Conservation (phyloP, 35 echinoderm and acorn worm species). For the Patiria miniata region DNA sequence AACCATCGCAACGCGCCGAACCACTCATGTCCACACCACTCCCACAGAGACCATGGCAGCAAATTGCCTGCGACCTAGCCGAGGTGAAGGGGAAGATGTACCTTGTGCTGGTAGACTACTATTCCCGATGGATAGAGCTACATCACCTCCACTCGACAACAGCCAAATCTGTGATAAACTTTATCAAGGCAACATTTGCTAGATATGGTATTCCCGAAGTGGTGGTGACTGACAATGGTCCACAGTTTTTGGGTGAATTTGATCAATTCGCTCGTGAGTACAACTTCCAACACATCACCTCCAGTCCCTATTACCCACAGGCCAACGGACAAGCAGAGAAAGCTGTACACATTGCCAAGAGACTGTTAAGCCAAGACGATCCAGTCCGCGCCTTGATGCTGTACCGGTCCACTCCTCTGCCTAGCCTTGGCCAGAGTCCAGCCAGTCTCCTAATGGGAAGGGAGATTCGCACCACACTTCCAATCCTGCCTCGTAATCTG, state of each 20-base stretch:
- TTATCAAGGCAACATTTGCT: not conserved
- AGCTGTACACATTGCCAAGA: slow-evolving; percentile 19
- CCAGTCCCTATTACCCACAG: slow-evolving; percentile 10
- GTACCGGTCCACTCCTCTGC: slow-evolving; percentile 35
- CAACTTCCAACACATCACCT: no score
- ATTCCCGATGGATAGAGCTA: not conserved
- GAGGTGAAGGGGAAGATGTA: no score
- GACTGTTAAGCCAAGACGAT: not conserved
- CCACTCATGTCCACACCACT: not conserved
- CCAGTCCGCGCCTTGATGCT: slow-evolving; percentile 4
- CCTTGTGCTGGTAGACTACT: not conserved
- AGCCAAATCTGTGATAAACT: not conserved
- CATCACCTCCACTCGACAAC: not conserved
- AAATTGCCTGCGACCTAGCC: no score
- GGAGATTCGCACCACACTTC: not conserved
- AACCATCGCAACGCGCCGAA: not conserved
- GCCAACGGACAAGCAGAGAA: slow-evolving; percentile 39
- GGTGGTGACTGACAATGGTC: slow-evolving; percentile 8
- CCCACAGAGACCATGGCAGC: no score
- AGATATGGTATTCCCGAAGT: no score
- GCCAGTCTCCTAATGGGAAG: slow-evolving; percentile 14
- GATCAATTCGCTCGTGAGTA: slow-evolving; percentile 19
- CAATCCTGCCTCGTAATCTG: not conserved
- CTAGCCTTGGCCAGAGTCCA: not conserved
- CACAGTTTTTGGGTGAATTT: not conserved